Evolutionary conservation across 2,113 vertebrate genomes (phyloP).

Genomic region (Bubalus kerabau): DNA sequence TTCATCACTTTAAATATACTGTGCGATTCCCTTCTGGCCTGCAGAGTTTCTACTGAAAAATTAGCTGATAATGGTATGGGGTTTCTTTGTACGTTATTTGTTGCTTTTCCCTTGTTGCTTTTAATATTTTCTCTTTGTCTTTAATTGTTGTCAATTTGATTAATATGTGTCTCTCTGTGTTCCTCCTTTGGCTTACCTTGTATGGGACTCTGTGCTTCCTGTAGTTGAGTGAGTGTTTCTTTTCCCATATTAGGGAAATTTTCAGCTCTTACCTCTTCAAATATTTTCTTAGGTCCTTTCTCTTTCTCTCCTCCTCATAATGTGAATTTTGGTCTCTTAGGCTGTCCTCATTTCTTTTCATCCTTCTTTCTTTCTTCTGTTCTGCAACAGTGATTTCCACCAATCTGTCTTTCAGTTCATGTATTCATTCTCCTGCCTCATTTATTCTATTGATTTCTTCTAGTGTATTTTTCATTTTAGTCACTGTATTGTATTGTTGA

Average conservation of each 20-base stretch:
- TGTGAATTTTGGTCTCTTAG: background rate
- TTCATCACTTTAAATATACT: background rate
- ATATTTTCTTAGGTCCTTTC: background rate
- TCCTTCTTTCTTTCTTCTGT: background rate
- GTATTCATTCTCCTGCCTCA: background rate
- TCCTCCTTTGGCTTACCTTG: background rate
- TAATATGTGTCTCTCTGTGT: background rate
- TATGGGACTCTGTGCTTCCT: background rate
- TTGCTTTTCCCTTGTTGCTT: background rate
- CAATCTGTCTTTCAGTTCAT: background rate
- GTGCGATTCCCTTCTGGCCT: background rate
- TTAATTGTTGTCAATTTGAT: background rate
- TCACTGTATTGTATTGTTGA: background rate
- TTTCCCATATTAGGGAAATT: background rate
- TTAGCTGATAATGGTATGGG: background rate
- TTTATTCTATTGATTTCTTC: background rate
- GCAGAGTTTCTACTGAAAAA: background rate
- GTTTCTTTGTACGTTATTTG: background rate
- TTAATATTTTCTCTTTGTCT: background rate
- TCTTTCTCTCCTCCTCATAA: background rate
- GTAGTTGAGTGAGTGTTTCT: background rate
- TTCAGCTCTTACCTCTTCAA: background rate
- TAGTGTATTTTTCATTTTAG: background rate
- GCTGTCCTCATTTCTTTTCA: background rate
- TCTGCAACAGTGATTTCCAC: background rate